A percentile compares a stretch with the other conserved stretches of the same genome.
phyloP scores from a whole-genome alignment of 2,113 vertebrate species.

The Ptyas mucosa region DNA sequence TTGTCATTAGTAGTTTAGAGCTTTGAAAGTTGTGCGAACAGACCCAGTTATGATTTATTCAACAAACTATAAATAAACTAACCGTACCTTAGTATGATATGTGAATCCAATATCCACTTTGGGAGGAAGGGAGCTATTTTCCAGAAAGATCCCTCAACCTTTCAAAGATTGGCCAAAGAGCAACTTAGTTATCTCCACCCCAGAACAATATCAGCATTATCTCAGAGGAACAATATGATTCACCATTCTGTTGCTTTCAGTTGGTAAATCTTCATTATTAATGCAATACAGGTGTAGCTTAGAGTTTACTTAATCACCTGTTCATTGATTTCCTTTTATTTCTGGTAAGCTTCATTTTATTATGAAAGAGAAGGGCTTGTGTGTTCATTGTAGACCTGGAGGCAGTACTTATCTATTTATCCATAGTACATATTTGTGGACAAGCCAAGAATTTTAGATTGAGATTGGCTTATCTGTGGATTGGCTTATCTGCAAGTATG shows the following conservation, averaged over 20 bases:
- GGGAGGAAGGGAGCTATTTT: neutral
- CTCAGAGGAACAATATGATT: neutral
- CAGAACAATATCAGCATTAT: neutral
- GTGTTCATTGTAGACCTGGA: neutral
- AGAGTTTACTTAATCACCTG: neutral
- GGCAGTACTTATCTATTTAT: neutral
- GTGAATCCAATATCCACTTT: neutral
- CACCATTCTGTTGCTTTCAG: neutral
- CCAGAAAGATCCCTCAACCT: neutral
- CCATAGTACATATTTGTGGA: neutral
- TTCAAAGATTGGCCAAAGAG: neutral
- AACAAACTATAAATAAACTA: neutral
- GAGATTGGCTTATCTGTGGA: neutral
- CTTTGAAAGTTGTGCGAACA: neutral
- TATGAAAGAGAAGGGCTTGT: neutral
- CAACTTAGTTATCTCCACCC: neutral
- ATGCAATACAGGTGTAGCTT: neutral
- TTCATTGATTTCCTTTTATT: neutral
- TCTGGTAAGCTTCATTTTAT: neutral
- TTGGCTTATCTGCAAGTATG: neutral
- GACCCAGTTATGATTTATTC: neutral
- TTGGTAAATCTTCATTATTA: neutral
- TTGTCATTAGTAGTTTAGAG: neutral
- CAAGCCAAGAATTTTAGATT: neutral
- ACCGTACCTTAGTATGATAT: neutral